Evolutionary conservation across 2,888 invertebrate species (phyloP).

Genomic region (Drosophila leonis): DNA sequence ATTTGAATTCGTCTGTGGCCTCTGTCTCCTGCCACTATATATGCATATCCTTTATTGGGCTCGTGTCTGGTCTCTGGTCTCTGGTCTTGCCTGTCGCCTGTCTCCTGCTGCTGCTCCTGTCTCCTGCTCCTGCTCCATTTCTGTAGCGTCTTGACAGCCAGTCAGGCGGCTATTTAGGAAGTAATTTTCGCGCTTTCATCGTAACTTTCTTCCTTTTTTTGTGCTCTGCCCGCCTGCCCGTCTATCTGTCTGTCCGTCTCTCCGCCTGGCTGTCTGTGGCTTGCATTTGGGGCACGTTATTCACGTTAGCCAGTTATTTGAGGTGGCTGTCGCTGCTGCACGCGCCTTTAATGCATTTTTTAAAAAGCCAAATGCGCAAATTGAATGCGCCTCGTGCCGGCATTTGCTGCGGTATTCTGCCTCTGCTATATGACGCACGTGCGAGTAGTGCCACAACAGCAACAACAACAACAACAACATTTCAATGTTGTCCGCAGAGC

Average conservation of each 20-base stretch:
- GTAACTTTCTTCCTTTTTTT: conserved; percentile 47
- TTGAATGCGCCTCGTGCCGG: conserved; percentile 67
- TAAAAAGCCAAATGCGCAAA: conserved; percentile 81
- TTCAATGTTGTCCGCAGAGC: conserved; percentile 38
- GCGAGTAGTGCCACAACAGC: conserved; percentile 28
- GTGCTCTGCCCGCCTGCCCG: conserved; percentile 10
- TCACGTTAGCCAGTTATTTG: conserved; percentile 72
- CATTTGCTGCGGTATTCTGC: conserved; percentile 59
- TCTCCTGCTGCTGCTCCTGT: conserved; percentile 1
- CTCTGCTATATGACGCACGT: conserved; percentile 52
- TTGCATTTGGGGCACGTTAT: conserved; percentile 75
- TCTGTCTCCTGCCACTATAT: conserved; percentile 6
- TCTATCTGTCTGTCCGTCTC: conserved; percentile 35
- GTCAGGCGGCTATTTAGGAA: conserved; percentile 81
- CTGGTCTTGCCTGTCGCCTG: conserved; percentile 10
- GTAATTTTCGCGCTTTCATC: conserved; percentile 79
- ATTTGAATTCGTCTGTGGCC: conserved; percentile 70
- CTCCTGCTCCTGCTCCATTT: conserved; percentile 17
- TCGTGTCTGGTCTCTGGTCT: conserved; percentile 44
- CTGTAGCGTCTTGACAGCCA: conserved; percentile 68
- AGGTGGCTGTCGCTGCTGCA: conserved; percentile 35
- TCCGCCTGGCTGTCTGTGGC: conserved; percentile 53
- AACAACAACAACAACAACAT: conserved; percentile 19
- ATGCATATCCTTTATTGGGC: conserved; percentile 65
- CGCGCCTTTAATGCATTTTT: conserved; percentile 76